Evolutionary conservation across 1,140 invertebrate genomes (phyloP).

Genomic region (Elymnias hypermnestra): DNA sequence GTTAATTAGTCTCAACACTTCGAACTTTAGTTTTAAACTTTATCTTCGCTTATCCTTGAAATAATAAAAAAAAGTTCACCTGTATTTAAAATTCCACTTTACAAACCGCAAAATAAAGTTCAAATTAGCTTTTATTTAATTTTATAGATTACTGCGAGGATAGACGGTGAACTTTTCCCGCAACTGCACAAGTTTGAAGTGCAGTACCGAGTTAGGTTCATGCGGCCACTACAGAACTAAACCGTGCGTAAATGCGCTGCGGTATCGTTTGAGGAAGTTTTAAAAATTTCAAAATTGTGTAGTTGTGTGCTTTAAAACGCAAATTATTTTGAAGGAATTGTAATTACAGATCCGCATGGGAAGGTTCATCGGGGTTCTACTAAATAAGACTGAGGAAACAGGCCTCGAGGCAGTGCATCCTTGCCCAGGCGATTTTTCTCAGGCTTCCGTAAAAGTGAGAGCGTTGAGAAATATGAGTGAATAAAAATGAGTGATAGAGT

Average conservation of each 20-base stretch:
- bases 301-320: no score
- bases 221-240: conserved; percentile 6
- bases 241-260: conserved; percentile 2
- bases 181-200: conserved; percentile 17
- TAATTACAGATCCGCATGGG: no score
- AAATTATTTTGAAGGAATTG: no score
- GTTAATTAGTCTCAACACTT: conserved; percentile 2
- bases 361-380: no score
- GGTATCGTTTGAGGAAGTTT: conserved; percentile 4
- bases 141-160: conserved; percentile 10
- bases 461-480: no score
- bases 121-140: conserved; percentile 1
- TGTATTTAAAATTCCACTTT: conserved; percentile 1
- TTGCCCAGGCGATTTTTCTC: no score
- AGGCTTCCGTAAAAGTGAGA: no score
- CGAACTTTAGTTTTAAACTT: conserved; percentile 15
- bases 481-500: no score
- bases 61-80: not conserved
- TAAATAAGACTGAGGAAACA: no score
- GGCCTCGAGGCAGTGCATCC: no score
- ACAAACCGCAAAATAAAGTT: conserved; percentile 4
- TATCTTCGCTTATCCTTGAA: conserved; percentile 2
- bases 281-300: conserved; percentile 2
- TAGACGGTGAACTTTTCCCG: conserved; percentile 17
- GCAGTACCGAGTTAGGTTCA: conserved; percentile 22